Base-by-base conservation (phyloP, 2,888 invertebrate species). In the Sinotaia quadrata region DNA sequence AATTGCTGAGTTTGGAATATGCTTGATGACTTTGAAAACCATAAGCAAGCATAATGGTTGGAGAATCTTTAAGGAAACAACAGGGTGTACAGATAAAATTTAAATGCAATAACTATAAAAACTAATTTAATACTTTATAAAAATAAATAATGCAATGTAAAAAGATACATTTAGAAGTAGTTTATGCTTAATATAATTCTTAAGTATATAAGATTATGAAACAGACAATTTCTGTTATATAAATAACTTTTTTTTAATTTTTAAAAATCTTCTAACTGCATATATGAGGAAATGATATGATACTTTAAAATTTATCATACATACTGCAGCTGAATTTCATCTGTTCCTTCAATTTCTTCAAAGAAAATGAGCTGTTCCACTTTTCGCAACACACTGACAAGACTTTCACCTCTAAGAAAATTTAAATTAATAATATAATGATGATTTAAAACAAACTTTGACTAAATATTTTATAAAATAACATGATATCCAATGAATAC, bases 311-410 rank as follows among this genome's bases (percentile, higher is more conserved):
- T 7, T 33, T 18, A 5, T 10, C 21, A 21, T 4, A 66, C 74
- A 69, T 57, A 74, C 74, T 71, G 71, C 24, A 71, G 27, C 31
- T 63, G 58, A 21, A 67, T 49, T 34, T 75, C 71, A 21, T 75
- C 69, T 12, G 61, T 65, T 4, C 72, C 81, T 15, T 79, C 79
- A 56, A 78, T 78, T 68, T 85, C 85, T 57, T 80, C 83, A 77
- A 82, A 85, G 58, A 83, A 72, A 37, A 87, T 85, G 67, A 87
- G 77, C 58, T 85, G 80, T 60, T 86, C 84, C 18, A 87, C 76
- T 31, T 72, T 75, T 63, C 81, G 77, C 77, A 86, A 80, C 24
- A 87, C 81, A n/a, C 77, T 78, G 18, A 74, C 75, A 71, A 86
- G 68, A 5, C 79, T 79, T 67, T 84, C 81, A 2, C 87, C 87